Conservation (phyloP, 2,113 vertebrate genomes). For the Sebastes fasciatus region DNA sequence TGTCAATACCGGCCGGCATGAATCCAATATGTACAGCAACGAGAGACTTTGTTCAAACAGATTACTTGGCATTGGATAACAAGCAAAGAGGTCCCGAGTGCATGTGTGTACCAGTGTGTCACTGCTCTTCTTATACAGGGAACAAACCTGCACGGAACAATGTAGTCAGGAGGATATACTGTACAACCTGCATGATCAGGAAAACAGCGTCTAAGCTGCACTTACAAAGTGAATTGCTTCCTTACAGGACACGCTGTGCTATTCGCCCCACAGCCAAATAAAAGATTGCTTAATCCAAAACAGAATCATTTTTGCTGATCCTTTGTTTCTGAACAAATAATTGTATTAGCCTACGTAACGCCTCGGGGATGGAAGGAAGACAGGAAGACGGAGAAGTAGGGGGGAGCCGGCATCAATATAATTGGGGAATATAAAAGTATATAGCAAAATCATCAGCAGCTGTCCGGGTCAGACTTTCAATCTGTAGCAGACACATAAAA, state of each 20-base stretch:
- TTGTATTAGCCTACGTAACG: slow-evolving; percentile 36
- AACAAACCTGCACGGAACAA: slow-evolving; percentile 23
- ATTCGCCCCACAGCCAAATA: slow-evolving; percentile 34
- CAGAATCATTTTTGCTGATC: slow-evolving; percentile 50
- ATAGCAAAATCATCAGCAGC: slow-evolving; percentile 28
- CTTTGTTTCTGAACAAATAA: slow-evolving; percentile 71
- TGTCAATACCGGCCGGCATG: slow-evolving; percentile 54
- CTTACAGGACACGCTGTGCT: slow-evolving; percentile 25
- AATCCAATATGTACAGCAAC: slow-evolving; percentile 63
- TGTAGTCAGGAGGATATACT: slow-evolving; percentile 9
- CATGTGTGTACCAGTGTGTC: slow-evolving; percentile 1
- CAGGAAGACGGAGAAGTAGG: slow-evolving; percentile 11
- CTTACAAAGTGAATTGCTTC: slow-evolving; percentile 33
- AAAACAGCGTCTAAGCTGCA: slow-evolving; percentile 25
- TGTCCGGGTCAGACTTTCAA: slow-evolving; percentile 27
- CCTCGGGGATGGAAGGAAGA: slow-evolving; percentile 35
- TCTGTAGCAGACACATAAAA: slow-evolving; percentile 17
- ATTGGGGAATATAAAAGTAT: slow-evolving; percentile 30
- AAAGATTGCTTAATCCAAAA: slow-evolving; percentile 45
- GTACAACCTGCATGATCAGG: background rate
- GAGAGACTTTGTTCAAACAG: slow-evolving; percentile 56
- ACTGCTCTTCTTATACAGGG: slow-evolving; percentile 2
- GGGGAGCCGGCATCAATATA: slow-evolving; percentile 39
- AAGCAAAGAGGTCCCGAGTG: slow-evolving; percentile 37
- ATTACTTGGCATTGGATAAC: slow-evolving; percentile 68